A percentile compares a stretch with the other conserved stretches of the same genome.
phyloP scores from a whole-genome alignment of 1,140 invertebrate species.

The Trichoplusia ni region DNA sequence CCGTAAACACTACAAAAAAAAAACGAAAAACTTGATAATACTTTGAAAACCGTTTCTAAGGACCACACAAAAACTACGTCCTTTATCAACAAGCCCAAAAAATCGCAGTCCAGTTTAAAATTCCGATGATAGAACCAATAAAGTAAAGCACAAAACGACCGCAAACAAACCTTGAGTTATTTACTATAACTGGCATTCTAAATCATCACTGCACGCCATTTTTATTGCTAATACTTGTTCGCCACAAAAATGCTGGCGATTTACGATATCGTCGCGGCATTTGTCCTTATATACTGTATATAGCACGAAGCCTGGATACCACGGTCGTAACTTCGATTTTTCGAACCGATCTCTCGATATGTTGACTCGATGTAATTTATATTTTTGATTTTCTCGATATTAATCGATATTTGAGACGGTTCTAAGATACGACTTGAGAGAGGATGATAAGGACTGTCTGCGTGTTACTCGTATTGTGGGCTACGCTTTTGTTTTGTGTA shows the following conservation, averaged over 20 bases:
- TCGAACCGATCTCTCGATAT: constrained; percentile 29
- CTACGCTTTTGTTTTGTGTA: not conserved
- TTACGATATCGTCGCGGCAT: constrained; percentile 51
- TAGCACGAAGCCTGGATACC: constrained; percentile 11
- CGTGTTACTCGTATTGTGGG: constrained; percentile 6
- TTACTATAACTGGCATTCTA: constrained; percentile 24
- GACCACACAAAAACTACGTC: too few species aligned
- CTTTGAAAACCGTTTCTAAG: too few species aligned
- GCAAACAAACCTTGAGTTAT: not conserved
- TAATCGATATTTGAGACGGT: constrained; percentile 34
- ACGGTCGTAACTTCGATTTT: constrained; percentile 28
- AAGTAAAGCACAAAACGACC: not conserved
- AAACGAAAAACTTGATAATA: too few species aligned
- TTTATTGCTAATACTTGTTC: constrained; percentile 52
- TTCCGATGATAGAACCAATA: not conserved
- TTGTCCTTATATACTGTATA: constrained; percentile 13
- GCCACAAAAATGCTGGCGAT: constrained; percentile 60
- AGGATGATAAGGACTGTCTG: not conserved
- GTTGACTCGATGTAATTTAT: constrained; percentile 29
- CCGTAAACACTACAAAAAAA: too few species aligned
- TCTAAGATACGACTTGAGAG: constrained; percentile 14
- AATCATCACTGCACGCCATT: constrained; percentile 22
- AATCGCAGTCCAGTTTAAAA: not conserved
- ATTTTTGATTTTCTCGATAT: constrained; percentile 31
- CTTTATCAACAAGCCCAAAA: too few species aligned